Percentiles rank a stretch among this genome's conserved stretches.
phyloP scores from a whole-genome alignment of 2,888 invertebrate genomes.

The Sphecodes monilicornis region DNA sequence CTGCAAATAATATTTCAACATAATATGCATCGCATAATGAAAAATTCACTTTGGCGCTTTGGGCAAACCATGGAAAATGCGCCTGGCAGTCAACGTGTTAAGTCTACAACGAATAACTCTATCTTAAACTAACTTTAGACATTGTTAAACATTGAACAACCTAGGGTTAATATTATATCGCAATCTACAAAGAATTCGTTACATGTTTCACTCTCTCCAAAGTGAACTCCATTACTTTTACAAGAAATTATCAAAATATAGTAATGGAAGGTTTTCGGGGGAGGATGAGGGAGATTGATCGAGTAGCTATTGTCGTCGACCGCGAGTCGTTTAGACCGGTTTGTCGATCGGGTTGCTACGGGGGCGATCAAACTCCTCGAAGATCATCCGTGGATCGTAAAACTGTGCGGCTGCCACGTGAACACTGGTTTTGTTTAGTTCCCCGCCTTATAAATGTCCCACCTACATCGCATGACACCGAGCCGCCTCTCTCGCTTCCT shows the following conservation, averaged over 20 bases:
- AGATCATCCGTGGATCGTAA: constrained; percentile 72
- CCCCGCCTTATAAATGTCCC: constrained; percentile 61
- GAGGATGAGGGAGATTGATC: neutral
- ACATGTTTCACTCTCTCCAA: no score
- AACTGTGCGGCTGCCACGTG: constrained; percentile 74
- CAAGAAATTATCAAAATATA: neutral
- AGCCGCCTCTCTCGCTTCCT: constrained; percentile 49
- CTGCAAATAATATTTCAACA: no score
- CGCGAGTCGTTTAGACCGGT: neutral
- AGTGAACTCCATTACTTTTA: no score
- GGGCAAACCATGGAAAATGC: no score
- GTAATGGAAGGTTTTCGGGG: neutral
- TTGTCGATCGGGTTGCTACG: neutral
- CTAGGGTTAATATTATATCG: no score
- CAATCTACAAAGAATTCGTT: no score
- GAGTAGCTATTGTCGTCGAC: neutral
- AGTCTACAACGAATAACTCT: no score
- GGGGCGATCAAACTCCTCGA: constrained; percentile 43
- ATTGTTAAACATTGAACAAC: no score
- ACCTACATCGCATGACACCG: constrained; percentile 61
- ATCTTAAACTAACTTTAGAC: no score
- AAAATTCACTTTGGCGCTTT: no score
- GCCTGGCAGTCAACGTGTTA: no score
- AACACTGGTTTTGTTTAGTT: constrained; percentile 77
- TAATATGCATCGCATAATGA: no score